Evolutionary conservation across 2,113 vertebrate species (phyloP).

Genomic region (Pedetes capensis): DNA sequence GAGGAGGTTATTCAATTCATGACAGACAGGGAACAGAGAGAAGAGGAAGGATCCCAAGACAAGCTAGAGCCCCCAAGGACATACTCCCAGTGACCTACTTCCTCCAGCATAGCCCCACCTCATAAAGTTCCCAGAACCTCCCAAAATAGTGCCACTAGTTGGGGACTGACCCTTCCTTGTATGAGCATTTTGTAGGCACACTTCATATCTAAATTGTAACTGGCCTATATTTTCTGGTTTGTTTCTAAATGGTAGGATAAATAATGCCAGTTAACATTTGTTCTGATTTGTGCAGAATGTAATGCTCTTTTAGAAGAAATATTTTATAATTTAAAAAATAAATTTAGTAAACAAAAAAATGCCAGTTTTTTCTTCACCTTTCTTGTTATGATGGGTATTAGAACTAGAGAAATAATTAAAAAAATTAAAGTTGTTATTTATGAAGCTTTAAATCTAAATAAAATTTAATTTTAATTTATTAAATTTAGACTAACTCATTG

Average conservation of each 20-base stretch:
- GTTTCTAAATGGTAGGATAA: background rate
- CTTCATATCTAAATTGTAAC: background rate
- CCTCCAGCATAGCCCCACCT: background rate
- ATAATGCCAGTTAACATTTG: background rate
- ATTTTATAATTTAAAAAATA: too few relatives aligned
- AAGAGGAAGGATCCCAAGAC: background rate
- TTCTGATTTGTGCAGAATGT: too few relatives aligned
- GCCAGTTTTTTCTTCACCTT: background rate
- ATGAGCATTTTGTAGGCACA: background rate
- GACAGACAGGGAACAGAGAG: background rate
- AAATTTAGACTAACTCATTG: background rate
- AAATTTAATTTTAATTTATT: background rate
- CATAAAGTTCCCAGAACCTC: background rate
- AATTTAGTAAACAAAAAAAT: too few relatives aligned
- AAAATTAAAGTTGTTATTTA: background rate
- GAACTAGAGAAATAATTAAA: background rate
- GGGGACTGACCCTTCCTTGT: background rate
- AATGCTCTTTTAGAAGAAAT: too few relatives aligned
- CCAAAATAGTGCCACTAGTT: too few relatives aligned
- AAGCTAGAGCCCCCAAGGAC: fast-evolving
- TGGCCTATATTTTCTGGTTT: background rate
- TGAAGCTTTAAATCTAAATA: background rate
- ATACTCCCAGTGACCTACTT: too few relatives aligned
- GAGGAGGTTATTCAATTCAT: background rate
- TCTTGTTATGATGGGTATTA: background rate